Conservation (phyloP, 2,888 invertebrate genomes). For the Nomada ruficornis region DNA sequence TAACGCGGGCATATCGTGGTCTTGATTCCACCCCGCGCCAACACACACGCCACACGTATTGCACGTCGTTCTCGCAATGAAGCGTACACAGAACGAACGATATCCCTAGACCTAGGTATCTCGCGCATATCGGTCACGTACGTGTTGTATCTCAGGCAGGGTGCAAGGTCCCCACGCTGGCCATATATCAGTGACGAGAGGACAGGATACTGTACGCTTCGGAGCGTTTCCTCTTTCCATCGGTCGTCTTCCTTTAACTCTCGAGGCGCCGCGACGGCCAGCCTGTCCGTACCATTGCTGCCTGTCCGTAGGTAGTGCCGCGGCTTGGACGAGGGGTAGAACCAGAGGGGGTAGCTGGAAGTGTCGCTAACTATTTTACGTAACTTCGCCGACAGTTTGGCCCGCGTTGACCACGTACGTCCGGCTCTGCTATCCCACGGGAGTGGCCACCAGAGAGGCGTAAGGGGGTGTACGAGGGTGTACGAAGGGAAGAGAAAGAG, state of each 20-base stretch:
- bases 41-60: constrained; percentile 10
- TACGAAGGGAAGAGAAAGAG: constrained; percentile 45
- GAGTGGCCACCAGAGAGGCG: constrained; percentile 69
- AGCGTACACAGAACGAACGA: constrained; percentile 37
- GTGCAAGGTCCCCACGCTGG: constrained; percentile 75
- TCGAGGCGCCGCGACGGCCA: constrained; percentile 63
- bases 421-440: constrained; percentile 81
- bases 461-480: constrained; percentile 59
- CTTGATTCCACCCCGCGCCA: background rate
- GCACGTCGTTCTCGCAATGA: constrained; percentile 18
- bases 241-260: constrained; percentile 68
- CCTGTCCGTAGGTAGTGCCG: constrained; percentile 58
- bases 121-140: constrained; percentile 82
- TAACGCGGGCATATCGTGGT: background rate
- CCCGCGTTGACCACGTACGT: constrained; percentile 84
- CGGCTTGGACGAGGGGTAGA: constrained; percentile 49
- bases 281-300: constrained; percentile 69
- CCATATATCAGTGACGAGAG: constrained; percentile 81
- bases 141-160: constrained; percentile 78
- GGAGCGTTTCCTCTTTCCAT: constrained; percentile 57
- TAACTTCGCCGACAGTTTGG: constrained; percentile 84
- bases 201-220: constrained; percentile 73
- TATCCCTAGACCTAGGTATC: constrained; percentile 59
- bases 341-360: constrained; percentile 74
- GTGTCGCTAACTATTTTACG: constrained; percentile 85